Base-by-base conservation (phyloP, 2,113 vertebrate species). In the Diadophis punctatus region DNA sequence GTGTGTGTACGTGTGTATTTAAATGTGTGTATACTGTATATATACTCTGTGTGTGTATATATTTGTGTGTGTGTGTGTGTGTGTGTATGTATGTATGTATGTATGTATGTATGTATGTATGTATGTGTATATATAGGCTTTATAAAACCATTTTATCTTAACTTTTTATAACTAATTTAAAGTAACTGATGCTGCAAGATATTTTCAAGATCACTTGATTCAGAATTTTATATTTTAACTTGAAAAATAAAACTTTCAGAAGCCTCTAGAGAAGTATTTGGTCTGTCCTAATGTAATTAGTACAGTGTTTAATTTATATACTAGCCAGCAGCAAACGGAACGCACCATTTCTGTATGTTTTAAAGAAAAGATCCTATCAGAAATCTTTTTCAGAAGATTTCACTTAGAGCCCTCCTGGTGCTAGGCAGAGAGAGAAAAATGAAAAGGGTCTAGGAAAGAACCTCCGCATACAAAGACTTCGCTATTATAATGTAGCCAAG, bases 391-490 rank as follows among this genome's bases (percentile, higher is more conserved):
- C 95, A 93, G 49, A 68, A 22, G 68, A 86, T 94, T 93, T 60
- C 48, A 91, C 91, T 95, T 91, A 86, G 53, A 90, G 91, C 8
- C 87, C 95, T 90, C 90, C 94, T 88, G 95, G 80, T 87, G 56
- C 6, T 20, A 1, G 9, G 86, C 90, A 30, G 88, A 88, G 34
- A 23, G 52, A 1, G 20, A 20, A 27, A 68, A 51, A 22, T 49
- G 23, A 89, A 68, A 34, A 92, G 87, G 25, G 1, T 23, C 16
- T 16, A 91, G 49, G 51, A 48, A 92, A 46, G 93, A 43, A 14
- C 9, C 84, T 90, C 27, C 43, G 95, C 95, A 22, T 30, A 95
- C 18, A 90, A 94, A 96, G 68, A 91, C 86, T 53, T 52, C 25
- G 58, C 91, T 94, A 90, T 87, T 94, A 93, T 89, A 93, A 94